phyloP scores from a whole-genome alignment of 2,888 invertebrate species.

The Habrosyne pyritoides region DNA sequence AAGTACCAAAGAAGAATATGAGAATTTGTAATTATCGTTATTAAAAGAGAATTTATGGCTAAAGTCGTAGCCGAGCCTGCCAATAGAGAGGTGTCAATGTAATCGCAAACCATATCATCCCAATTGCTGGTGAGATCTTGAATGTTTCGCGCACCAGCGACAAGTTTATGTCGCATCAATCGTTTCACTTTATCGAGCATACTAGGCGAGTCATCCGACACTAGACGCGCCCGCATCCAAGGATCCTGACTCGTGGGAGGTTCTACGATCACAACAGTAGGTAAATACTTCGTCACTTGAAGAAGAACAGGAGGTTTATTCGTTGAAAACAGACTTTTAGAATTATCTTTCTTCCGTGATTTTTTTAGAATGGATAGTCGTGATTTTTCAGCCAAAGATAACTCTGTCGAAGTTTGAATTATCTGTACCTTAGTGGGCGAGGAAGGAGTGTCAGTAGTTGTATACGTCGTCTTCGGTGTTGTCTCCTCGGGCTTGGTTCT shows the following conservation, averaged over 20 bases:
- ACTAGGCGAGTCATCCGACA: slow-evolving; percentile 51
- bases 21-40: neutral
- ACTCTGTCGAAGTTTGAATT: slow-evolving; percentile 20
- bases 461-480: slow-evolving; percentile 4
- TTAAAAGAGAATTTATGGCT: neutral
- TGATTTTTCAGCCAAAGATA: slow-evolving; percentile 67
- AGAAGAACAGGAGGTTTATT: slow-evolving; percentile 69
- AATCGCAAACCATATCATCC: slow-evolving; percentile 72
- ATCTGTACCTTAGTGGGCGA: slow-evolving; percentile 4
- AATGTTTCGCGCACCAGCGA: slow-evolving; percentile 56
- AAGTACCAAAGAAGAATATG: neutral
- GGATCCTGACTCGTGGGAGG: slow-evolving; percentile 41
- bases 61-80: slow-evolving; percentile 14
- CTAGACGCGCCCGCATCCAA: slow-evolving; percentile 42
- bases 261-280: slow-evolving; percentile 67
- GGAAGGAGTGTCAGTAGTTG: slow-evolving; percentile 7
- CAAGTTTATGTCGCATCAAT: slow-evolving; percentile 65
- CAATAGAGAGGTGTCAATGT: slow-evolving; percentile 60
- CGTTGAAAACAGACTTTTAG: slow-evolving; percentile 30
- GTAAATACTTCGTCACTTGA: slow-evolving; percentile 56
- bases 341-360: slow-evolving; percentile 56
- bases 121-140: slow-evolving; percentile 70
- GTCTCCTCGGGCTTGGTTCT: neutral
- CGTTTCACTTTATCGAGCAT: slow-evolving; percentile 55
- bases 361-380: slow-evolving; percentile 69